Conservation (phyloP, 2,113 vertebrate genomes). For the Lutjanus erythropterus region DNA sequence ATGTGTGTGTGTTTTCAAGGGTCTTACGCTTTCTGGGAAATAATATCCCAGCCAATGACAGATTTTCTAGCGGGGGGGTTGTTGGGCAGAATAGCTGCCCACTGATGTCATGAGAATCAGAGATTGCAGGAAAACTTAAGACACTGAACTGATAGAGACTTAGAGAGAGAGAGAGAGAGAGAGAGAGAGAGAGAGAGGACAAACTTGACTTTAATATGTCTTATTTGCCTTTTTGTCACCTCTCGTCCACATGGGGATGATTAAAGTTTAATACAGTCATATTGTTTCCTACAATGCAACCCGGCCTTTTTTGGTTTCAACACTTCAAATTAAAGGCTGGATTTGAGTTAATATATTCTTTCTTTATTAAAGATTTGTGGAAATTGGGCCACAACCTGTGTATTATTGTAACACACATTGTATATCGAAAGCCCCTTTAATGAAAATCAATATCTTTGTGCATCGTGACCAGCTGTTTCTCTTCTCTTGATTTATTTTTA, state of each 20-base stretch:
- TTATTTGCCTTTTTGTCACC: not conserved
- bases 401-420: too few species aligned
- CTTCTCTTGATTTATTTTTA: too few species aligned
- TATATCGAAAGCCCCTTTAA: too few species aligned
- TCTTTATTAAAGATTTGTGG: too few species aligned
- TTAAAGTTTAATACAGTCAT: not conserved
- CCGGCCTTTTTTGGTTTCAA: too few species aligned
- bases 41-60: constrained; percentile 83
- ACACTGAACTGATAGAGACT: constrained; percentile 15
- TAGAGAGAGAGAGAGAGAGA: too few species aligned
- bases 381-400: too few species aligned
- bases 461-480: too few species aligned
- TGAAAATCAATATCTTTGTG: too few species aligned
- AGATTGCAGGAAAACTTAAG: constrained; percentile 26
- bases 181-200: not conserved
- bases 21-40: constrained; percentile 73
- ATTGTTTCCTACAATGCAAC: not conserved
- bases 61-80: constrained; percentile 75
- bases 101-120: constrained; percentile 84
- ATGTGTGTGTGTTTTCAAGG: not conserved
- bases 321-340: too few species aligned
- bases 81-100: constrained; percentile 75
- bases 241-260: not conserved
- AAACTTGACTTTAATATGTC: not conserved
- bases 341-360: too few species aligned